phyloP scores from a whole-genome alignment of 2,113 vertebrate genomes.

The Microcebus jonahi region DNA sequence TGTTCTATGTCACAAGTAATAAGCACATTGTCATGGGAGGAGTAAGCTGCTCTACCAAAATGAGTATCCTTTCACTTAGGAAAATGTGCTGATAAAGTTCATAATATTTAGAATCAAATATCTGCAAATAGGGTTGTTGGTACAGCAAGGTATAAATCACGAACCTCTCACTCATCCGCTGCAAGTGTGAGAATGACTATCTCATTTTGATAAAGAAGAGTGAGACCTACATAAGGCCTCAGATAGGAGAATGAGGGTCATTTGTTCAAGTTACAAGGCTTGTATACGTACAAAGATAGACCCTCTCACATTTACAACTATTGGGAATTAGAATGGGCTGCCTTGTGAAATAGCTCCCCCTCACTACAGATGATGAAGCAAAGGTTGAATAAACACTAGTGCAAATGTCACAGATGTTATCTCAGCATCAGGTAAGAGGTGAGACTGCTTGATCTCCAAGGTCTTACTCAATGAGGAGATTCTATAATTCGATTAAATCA shows the following conservation, averaged over 20 bases:
- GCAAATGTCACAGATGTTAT: not conserved
- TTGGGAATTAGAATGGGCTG: not conserved
- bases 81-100: not conserved
- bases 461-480: not conserved
- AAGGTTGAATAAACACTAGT: not conserved
- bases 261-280: not conserved
- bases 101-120: constrained; percentile 23
- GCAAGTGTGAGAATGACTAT: not conserved
- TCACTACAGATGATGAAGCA: not conserved
- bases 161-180: not conserved
- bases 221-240: not conserved
- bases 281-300: not conserved
- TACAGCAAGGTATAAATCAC: not conserved
- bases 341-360: not conserved
- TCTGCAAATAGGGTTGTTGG: not conserved
- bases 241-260: not conserved
- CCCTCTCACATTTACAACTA: not conserved
- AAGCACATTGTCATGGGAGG: not conserved
- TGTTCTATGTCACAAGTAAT: not conserved
- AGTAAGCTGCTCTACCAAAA: not conserved
- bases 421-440: not conserved
- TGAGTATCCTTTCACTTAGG: not conserved
- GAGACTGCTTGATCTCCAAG: not conserved
- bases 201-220: not conserved
- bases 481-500: not conserved